Evolutionary conservation across 2,888 invertebrate genomes (phyloP), one percentile per base, ranked within the genome.

Genomic region (Tetheella fluctuosa): DNA sequence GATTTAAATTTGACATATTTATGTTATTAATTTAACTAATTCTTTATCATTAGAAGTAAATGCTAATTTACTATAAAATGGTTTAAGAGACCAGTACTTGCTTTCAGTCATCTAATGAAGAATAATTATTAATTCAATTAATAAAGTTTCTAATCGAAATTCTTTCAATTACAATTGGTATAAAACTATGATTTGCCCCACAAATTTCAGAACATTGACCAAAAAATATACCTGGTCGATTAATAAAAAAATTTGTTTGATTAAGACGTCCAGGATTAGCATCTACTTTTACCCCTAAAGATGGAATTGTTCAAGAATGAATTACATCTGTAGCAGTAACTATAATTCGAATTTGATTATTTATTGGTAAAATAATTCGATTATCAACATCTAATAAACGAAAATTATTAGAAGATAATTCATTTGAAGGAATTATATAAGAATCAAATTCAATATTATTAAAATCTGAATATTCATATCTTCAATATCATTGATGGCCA

Each of bases 181-280:
- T 97, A 94, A 96, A 96, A 63, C 96, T 96, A 85, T 97, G 96
- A 83, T 97, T 96, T 59, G 95, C 94, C 0, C 96, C 96, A 90
- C 96, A 97, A 92, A 97, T 96, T 94, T 97, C 96, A 73, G 96
- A 96, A 83, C 96, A 97, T 94, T 96, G 96, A 0, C 96, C 96
- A 87, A 89, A 96, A 86, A 94, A 95, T 81, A 96, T 74, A 53
- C 96, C 96, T 0, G 95, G 93, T 2, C 94, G 94, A 69, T 94
- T 95, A 74, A 94, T 92, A 74, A 90, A 89, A 83, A 96, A 94
- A 73, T 89, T 94, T 79, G 89, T 92, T 95, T 95, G 95, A 73
- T 95, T 95, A 83, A 95, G 71, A 53, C 95, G 95, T 0, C 95
- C 95, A 0, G 95, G 95, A 0, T 94, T 94, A 23, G 94, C 94